These are phyloP conservation scores for Stigmatopora nigra DNA, from an alignment of 2,113 vertebrate genomes.

Conservation along the genomic window DNA sequence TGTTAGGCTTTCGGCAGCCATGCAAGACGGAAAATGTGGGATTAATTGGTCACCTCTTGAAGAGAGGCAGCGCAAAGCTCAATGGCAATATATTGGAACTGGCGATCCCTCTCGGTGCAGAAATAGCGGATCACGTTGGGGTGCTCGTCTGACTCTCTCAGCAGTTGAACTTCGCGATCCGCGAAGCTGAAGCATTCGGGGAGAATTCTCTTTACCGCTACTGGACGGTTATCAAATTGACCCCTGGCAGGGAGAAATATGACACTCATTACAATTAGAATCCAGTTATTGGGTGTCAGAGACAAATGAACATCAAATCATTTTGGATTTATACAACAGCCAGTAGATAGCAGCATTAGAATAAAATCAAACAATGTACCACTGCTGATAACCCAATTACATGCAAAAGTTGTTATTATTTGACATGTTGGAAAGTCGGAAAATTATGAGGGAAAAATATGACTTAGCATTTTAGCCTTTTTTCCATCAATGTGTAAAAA, in stretches of 20 bases:
- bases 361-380: too few relatives aligned
- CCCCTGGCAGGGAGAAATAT: constrained; percentile 71
- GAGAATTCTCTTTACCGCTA: constrained; percentile 94
- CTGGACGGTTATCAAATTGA: constrained; percentile 85
- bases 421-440: too few relatives aligned
- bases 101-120: constrained; percentile 90
- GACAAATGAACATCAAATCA: not conserved
- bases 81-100: constrained; percentile 98
- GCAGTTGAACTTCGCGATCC: constrained; percentile 88
- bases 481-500: too few relatives aligned
- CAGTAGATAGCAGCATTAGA: too few relatives aligned
- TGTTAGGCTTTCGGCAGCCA: not conserved
- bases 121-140: constrained; percentile 97
- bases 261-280: too few relatives aligned
- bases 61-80: constrained; percentile 89
- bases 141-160: constrained; percentile 92
- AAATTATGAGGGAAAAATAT: too few relatives aligned
- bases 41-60: constrained; percentile 77
- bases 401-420: too few relatives aligned
- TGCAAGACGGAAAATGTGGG: not conserved
- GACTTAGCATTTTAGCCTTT: too few relatives aligned
- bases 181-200: constrained; percentile 97
- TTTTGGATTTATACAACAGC: too few relatives aligned
- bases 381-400: too few relatives aligned
- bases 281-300: not conserved